Conservation (phyloP, 2,113 vertebrate species). For the Carollia perspicillata region DNA sequence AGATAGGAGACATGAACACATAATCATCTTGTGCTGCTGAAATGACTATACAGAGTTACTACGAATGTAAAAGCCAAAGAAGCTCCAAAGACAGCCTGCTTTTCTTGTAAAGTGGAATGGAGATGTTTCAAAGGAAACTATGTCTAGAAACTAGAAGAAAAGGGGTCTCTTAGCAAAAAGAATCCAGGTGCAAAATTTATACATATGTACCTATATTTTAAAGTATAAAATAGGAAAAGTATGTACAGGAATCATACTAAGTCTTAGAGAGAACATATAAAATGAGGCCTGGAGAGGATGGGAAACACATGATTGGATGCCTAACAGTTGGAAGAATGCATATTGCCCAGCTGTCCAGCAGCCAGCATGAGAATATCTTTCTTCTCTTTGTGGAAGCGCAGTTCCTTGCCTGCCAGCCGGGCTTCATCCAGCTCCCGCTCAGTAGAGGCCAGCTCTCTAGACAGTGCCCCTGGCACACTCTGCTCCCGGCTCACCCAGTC, state of each 20-base stretch:
- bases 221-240: conserved; percentile 73
- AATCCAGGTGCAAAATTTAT: conserved; percentile 53
- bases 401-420: conserved; percentile 93
- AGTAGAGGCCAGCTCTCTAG: conserved; percentile 89
- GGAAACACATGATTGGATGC: not conserved
- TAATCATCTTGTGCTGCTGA: not conserved
- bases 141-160: not conserved
- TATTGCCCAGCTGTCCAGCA: conserved; percentile 90
- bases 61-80: not conserved
- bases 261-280: conserved; percentile 61
- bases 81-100: not conserved
- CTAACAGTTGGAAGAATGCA: conserved; percentile 86
- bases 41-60: conserved; percentile 8
- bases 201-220: conserved; percentile 59
- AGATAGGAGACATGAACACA: not conserved
- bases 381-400: conserved; percentile 98
- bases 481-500: conserved; percentile 99
- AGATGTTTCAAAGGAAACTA: conserved; percentile 41
- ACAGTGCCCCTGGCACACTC: conserved; percentile 86
- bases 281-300: not conserved
- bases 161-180: conserved; percentile 43
- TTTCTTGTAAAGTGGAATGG: not conserved
- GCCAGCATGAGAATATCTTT: conserved; percentile 97
- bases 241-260: conserved; percentile 69
- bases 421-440: conserved; percentile 95